Base-by-base conservation (phyloP, 1,140 invertebrate species). In the Dryas iulia region DNA sequence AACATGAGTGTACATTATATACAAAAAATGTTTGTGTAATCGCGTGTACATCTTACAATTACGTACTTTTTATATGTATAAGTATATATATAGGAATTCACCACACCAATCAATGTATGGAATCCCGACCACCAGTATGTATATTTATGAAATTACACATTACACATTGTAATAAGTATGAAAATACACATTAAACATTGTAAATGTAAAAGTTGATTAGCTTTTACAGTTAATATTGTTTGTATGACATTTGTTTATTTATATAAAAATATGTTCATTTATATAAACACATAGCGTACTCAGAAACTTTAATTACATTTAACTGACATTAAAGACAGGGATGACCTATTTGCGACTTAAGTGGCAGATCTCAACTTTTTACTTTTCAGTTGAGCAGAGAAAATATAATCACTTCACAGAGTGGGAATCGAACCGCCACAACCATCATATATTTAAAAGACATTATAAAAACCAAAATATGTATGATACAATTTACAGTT, bases 41-140 rank as follows among this genome's bases (percentile, higher is more conserved):
- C 39, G n/a, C 7, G 39, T 47, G 39, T 47, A 47, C 18, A 21
- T 47, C 6, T 47, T 35, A 35, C n/a, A 35, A 39, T n/a, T n/a
- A n/a, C n/a, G n/a, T n/a, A n/a, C n/a, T n/a, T n/a, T n/a, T n/a
- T n/a, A 25, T 61, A 61, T 21, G 39, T 52, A 47, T 47, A 1
- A 18, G 1, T 47, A 18, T 8, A 47, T 21, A 2, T 47, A 47
- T 2, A 47, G 39, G 39, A 35, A 35, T 35, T 35, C 14, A 47
- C 39, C 39, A 47, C 39, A 47, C 39, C 39, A 47, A 14, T 47
- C 39, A 47, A 14, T 47, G 39, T 47, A 47, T 47, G 39, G 39
- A 18, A 18, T 47, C 14, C 39, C 39, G 3, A 47, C 39, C 39
- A 47, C 39, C 39, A 8, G 1, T 47, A 47, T 47, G 1, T 47